phyloP scores from a whole-genome alignment of 2,797 vertebrate species.

The Prunella strophiata region DNA sequence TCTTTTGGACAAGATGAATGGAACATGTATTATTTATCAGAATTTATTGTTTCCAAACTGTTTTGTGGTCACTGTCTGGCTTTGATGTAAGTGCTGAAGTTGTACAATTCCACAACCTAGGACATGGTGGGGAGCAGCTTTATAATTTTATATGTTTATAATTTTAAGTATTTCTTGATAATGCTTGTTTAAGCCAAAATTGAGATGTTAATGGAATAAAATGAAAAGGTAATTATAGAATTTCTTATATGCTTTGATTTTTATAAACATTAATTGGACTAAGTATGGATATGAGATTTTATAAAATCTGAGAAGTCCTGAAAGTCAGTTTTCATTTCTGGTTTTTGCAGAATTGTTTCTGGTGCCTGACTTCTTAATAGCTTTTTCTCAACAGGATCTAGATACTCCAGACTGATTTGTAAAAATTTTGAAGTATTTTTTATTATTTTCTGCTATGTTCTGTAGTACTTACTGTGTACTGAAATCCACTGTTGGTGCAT shows the following conservation, averaged over 20 bases:
- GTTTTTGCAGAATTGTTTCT: background rate
- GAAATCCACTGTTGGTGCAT: background rate
- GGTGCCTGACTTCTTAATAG: background rate
- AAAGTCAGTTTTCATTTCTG: background rate
- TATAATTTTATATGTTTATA: background rate
- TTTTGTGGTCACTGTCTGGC: background rate
- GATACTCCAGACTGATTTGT: background rate
- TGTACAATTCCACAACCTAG: background rate
- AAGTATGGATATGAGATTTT: background rate
- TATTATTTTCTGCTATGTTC: background rate
- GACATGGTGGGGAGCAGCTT: background rate
- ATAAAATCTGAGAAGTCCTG: background rate
- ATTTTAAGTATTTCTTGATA: background rate
- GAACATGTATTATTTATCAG: background rate
- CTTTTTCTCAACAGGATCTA: background rate
- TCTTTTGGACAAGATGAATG: background rate
- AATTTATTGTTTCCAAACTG: background rate
- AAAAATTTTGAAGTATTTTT: background rate
- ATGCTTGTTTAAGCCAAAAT: background rate
- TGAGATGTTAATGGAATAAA: background rate
- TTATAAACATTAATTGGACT: background rate
- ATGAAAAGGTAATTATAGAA: background rate
- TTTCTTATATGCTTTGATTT: background rate
- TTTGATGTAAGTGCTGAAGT: background rate
- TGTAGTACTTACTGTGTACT: background rate